phyloP scores from a whole-genome alignment of 2,888 invertebrate species.

The Drosophila multiciliata region DNA sequence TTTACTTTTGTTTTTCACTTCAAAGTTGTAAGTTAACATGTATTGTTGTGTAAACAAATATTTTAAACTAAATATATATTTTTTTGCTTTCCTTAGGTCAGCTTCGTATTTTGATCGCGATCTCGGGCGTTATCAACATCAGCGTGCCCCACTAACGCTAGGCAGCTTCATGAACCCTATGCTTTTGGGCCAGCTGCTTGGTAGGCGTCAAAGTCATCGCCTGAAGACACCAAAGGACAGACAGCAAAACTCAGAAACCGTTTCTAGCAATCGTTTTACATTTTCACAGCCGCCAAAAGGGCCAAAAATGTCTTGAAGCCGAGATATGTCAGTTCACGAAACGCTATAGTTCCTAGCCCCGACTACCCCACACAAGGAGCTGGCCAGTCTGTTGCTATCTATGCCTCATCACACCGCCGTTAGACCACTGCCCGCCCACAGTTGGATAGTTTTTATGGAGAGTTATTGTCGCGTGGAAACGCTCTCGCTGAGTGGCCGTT shows the following conservation, averaged over 20 bases:
- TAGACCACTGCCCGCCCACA: too few relatives aligned
- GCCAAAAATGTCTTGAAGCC: background rate
- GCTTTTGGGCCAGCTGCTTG: background rate
- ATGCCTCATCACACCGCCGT: too few relatives aligned
- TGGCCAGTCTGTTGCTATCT: too few relatives aligned
- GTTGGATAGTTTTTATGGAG: slow-evolving; percentile 82
- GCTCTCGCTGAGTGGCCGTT: slow-evolving; percentile 90
- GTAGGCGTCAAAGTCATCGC: background rate
- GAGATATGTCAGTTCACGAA: slow-evolving; percentile 19
- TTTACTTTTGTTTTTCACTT: background rate
- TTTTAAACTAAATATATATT: background rate
- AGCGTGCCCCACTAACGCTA: slow-evolving; percentile 39
- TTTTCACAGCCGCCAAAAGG: background rate
- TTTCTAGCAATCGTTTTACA: background rate
- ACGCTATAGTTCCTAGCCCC: too few relatives aligned
- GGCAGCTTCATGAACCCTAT: slow-evolving; percentile 44
- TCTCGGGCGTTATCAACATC: slow-evolving; percentile 37
- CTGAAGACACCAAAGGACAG: background rate
- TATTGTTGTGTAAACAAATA: background rate
- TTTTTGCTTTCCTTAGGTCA: slow-evolving; percentile 1
- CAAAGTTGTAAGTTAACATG: background rate
- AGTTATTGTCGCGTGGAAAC: slow-evolving; percentile 91
- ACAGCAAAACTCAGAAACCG: too few relatives aligned
- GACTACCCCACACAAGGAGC: too few relatives aligned
- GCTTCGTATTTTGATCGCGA: slow-evolving; percentile 26